These are phyloP conservation scores for Epistrophe eligans DNA, from an alignment of 2,888 invertebrate genomes.

Conservation along the genomic window DNA sequence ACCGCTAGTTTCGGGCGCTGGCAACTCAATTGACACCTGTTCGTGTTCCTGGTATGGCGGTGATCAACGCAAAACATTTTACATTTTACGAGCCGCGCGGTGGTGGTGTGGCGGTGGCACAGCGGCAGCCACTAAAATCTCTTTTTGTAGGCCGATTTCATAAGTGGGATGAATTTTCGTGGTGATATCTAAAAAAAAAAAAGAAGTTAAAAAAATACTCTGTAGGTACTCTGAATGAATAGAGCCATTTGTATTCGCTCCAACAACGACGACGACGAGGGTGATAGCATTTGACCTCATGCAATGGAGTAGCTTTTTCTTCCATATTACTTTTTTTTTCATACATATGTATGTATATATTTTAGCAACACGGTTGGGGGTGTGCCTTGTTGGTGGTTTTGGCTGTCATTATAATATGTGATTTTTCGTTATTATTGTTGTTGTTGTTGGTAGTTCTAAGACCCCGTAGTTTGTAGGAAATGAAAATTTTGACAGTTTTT, in stretches of 20 bases:
- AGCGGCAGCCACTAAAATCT: conserved; percentile 17
- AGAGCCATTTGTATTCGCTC: conserved; percentile 61
- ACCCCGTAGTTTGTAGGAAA: conserved; percentile 34
- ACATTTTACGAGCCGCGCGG: conserved; percentile 4
- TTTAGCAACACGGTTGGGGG: conserved; percentile 55
- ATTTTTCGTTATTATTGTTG: conserved; percentile 18
- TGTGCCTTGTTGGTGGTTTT: conserved; percentile 51
- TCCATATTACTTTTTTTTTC: conserved; percentile 3
- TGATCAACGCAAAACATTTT: conserved; percentile 61
- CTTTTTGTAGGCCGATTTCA: conserved; percentile 24
- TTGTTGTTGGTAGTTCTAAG: background rate
- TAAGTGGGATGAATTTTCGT: conserved; percentile 44
- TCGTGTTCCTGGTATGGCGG: conserved; percentile 61
- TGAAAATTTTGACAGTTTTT: conserved; percentile 36
- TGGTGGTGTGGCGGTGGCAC: background rate
- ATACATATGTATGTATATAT: background rate
- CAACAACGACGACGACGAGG: conserved; percentile 37
- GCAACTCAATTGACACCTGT: conserved; percentile 75
- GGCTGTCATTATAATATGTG: conserved; percentile 35
- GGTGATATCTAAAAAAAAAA: background rate
- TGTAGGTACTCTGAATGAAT: conserved; percentile 21
- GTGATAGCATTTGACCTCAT: conserved; percentile 67
- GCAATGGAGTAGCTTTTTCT: conserved; percentile 51
- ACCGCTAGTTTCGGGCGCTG: conserved; percentile 61
- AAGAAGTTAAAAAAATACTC: conserved; percentile 3